Conservation (phyloP, 2,797 vertebrate genomes). For the Mormyrus proboscirostris region DNA sequence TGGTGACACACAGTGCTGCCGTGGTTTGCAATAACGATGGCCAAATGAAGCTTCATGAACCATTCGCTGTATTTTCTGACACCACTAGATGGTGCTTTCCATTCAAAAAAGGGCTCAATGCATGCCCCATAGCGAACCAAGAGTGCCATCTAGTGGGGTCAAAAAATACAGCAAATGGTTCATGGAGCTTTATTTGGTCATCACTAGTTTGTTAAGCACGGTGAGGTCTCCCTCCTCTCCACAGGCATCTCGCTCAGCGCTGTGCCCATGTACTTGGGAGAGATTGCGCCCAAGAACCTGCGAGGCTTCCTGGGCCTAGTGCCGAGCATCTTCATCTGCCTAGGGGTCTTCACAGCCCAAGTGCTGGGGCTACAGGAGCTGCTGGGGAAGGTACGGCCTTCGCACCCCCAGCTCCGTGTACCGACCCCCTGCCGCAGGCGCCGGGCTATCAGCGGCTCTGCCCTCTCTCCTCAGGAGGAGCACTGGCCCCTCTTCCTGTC, state of each 20-base stretch:
- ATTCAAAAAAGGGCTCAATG: not conserved
- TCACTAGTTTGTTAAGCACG: not conserved
- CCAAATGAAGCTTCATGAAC: not conserved
- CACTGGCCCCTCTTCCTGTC: slow-evolving; percentile 81
- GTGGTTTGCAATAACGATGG: not conserved
- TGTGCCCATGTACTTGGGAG: slow-evolving; percentile 85
- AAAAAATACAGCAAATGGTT: not conserved
- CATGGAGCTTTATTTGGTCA: not conserved
- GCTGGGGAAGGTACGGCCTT: slow-evolving; percentile 67
- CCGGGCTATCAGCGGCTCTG: not conserved
- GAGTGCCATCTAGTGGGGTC: not conserved
- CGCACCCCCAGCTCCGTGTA: not conserved
- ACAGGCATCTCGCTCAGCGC: slow-evolving; percentile 79
- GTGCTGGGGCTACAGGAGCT: slow-evolving; percentile 80
- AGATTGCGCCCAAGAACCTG: slow-evolving; percentile 81
- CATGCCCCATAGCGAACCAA: not conserved
- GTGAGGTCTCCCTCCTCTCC: not conserved
- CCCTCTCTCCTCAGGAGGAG: slow-evolving; percentile 63
- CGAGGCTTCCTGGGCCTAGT: slow-evolving; percentile 78
- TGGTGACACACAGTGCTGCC: not conserved
- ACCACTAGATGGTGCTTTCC: not conserved
- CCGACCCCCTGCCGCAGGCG: not conserved
- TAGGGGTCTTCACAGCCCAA: slow-evolving; percentile 77
- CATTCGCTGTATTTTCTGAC: not conserved
- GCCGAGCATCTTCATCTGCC: slow-evolving; percentile 81